Evolutionary conservation across 2,113 vertebrate species (phyloP), one percentile per base, ranked within the genome.

Genomic region (Apodemus sylvaticus): DNA sequence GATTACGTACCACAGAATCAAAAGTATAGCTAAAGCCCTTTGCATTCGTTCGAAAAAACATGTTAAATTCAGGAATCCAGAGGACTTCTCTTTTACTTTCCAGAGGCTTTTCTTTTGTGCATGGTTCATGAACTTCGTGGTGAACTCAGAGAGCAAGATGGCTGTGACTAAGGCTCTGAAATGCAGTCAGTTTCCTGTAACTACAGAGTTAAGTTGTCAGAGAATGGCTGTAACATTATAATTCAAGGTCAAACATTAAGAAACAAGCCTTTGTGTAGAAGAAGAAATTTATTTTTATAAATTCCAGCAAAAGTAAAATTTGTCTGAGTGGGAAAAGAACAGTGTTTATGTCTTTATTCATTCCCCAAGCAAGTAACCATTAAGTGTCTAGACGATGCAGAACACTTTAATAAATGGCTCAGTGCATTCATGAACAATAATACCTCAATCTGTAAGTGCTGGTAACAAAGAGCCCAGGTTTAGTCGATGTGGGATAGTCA

Each of bases 51-150:
- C 64, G 10, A 39, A 88, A 83, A 95, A 45, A 36, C 0, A 73
- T 53, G 45, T 87, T 68, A 29, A 88, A 90, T 91, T 91, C 42
- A 94, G 26, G 7, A 91, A 94, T 85, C 20, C 26, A 94, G 42
- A 81, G 19, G 14, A 12, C 62, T 70, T 78, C 29, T 86, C 79
- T 31, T 64, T 64, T 45, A 64, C 9, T 29, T 62, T 31, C 45
- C 39, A 45, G 58, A 77, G 24, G 9, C 42, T 70, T 16, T 77
- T 90, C 1, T 51, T 93, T 87, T 74, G 31, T 0, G 45, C 42
- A 71, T 0, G 11, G 91, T 86, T 88, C 62, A 92, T 53, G n/a
- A 4, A 90, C 62, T 20, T 62, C 5, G 76, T 73, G 29, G 1
- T 29, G 0, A 22, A 89, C 76, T 24, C 4, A 71, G 9, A 13